A percentile compares a stretch with the other conserved stretches of the same genome.
phyloP scores from a whole-genome alignment of 2,888 invertebrate genomes.

The Drosophila nigricruria region DNA sequence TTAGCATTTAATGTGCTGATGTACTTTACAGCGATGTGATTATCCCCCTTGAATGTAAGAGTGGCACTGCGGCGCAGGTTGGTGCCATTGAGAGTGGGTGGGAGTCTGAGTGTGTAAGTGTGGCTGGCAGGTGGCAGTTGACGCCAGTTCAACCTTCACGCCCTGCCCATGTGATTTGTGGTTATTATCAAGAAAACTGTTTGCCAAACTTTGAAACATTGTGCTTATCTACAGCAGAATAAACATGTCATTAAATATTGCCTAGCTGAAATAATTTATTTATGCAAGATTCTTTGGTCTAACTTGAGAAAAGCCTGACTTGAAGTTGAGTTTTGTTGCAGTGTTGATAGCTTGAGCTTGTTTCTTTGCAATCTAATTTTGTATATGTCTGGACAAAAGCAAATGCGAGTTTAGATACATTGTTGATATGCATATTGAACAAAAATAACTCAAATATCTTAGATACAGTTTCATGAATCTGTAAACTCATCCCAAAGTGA shows the following conservation, averaged over 20 bases:
- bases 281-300: not conserved
- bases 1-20: conserved; percentile 52
- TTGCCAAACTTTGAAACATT: conserved; percentile 33
- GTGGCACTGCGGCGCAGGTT: not conserved
- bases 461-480: too few species aligned
- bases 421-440: not conserved
- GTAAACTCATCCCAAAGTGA: too few species aligned
- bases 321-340: not conserved
- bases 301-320: not conserved
- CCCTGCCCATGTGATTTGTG: conserved; percentile 51
- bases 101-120: not conserved
- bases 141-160: conserved; percentile 27
- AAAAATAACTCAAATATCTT: too few species aligned
- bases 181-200: conserved; percentile 46
- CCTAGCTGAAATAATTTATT: not conserved
- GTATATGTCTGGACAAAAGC: not conserved
- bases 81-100: not conserved
- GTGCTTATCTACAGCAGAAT: conserved; percentile 21
- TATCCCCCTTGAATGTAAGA: conserved; percentile 22
- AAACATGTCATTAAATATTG: conserved; percentile 34
- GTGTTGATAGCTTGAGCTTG: not conserved
- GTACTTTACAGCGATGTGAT: conserved; percentile 54
- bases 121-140: not conserved
- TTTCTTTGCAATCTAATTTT: not conserved
- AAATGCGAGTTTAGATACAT: not conserved